Base-by-base conservation (phyloP, 2,113 vertebrate species). In the Miniopterus natalensis region DNA sequence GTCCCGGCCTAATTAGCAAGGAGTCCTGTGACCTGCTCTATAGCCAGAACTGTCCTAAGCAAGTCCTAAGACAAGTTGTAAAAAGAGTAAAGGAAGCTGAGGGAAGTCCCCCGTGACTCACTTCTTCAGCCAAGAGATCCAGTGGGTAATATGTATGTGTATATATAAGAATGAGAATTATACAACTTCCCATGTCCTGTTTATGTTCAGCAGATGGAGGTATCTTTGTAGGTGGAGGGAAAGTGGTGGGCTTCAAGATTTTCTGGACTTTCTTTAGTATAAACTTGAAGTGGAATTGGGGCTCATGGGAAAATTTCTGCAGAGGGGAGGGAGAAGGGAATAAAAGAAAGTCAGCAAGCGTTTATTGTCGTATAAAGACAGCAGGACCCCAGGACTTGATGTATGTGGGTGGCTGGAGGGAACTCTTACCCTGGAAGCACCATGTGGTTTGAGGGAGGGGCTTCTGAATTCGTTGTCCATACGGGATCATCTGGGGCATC, bases 151-250 rank as follows among this genome's bases (percentile, higher is more conserved):
- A 36, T 13, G 15, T 17, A 55, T 36, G 31, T 66, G 8, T 66
- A 66, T 66, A 14, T 27, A 25, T 9, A 90, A 88, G 71, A 94
- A 55, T 45, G 45, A 88, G 36, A 80, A 27, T 63, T 85, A 31
- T 89, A 0, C 49, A 66, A 87, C 57, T 89, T 92, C 78, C 89
- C 36, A 75, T 95, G 97, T 98, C 96, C 88, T 94, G 47, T 93
- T 92, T 79, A 65, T 71, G 55, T 66, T 27, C 21, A 25, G 47
- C 81, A 71, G 40, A 77, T 31, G 66, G 70, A 81, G 59, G 57
- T 40, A 4, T 40, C 90, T 65, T 31, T 86, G 47, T 71, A 12
- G 73, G 68, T 6, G 47, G 79, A 45, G 18, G 79, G 91, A 83
- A 88, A 94, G 45, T 27, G 20, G 53, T 47, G 83, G 91, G 17